Conservation (phyloP, 2,888 invertebrate genomes). For the Frankliniella fusca region DNA sequence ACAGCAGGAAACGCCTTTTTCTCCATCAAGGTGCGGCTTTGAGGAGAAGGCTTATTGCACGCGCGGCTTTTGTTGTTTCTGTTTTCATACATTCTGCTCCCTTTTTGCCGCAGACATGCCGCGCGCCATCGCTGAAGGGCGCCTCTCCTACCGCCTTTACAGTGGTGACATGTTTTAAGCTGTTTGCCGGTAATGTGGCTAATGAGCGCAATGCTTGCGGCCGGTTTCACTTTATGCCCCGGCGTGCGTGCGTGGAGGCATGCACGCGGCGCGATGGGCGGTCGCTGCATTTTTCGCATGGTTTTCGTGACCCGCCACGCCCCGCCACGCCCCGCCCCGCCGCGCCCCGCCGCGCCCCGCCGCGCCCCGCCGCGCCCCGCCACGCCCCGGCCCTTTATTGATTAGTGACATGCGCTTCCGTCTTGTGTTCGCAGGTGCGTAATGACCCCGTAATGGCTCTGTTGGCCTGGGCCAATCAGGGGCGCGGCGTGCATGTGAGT, state of each 20-base stretch:
- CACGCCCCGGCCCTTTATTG: slow-evolving; percentile 3
- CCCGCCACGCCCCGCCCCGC: no score
- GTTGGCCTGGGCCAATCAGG: background rate
- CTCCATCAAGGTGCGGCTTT: no score
- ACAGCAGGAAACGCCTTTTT: no score
- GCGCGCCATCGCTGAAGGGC: no score
- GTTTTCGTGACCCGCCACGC: slow-evolving; percentile 1
- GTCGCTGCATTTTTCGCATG: slow-evolving; percentile 16
- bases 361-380: background rate
- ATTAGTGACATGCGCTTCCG: background rate
- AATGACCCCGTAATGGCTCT: background rate
- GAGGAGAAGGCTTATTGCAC: no score
- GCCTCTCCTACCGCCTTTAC: no score
- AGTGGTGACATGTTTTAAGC: no score
- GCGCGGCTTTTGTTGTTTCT: background rate
- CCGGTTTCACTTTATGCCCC: background rate
- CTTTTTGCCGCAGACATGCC: background rate
- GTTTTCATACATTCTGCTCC: background rate
- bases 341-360: background rate
- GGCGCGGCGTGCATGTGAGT: no score
- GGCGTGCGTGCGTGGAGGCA: slow-evolving; percentile 5
- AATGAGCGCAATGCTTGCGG: slow-evolving; percentile 4
- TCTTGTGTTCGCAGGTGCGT: background rate
- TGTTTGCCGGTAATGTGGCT: slow-evolving; percentile 11
- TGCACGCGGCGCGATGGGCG: slow-evolving; percentile 20